Evolutionary conservation across 2,113 vertebrate species (phyloP).

Genomic region (Mastomys coucha): DNA sequence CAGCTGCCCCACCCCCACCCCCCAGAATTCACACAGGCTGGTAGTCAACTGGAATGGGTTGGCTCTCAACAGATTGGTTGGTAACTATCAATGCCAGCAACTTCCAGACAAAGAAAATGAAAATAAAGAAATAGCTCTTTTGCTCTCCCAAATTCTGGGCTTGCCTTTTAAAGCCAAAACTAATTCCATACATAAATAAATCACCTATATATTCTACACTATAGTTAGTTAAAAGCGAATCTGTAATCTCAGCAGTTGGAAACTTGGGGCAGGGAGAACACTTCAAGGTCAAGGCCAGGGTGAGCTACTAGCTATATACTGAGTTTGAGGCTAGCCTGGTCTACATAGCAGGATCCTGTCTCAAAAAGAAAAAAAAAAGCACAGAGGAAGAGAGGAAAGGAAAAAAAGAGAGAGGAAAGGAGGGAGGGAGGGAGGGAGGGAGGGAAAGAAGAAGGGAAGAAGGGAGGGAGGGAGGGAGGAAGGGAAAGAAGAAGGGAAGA

Average conservation of each 20-base stretch:
- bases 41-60: background rate
- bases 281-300: background rate
- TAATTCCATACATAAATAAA: background rate
- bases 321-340: background rate
- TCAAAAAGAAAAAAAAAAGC: background rate
- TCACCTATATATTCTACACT: background rate
- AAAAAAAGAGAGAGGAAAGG: background rate
- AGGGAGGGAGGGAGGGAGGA: no score
- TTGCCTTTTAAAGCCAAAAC: slow-evolving; percentile 13
- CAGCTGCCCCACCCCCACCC: no score
- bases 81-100: background rate
- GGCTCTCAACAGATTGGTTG: background rate
- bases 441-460: rapidly evolving
- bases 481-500: no score
- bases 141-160: background rate
- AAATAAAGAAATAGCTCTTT: background rate
- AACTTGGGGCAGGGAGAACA: background rate
- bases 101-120: background rate
- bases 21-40: background rate
- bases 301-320: background rate
- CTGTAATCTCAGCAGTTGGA: background rate
- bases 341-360: background rate
- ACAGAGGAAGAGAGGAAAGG: background rate
- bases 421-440: background rate
- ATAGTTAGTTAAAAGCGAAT: background rate